Conservation (phyloP, 2,888 invertebrate genomes). For the Nezara viridula region DNA sequence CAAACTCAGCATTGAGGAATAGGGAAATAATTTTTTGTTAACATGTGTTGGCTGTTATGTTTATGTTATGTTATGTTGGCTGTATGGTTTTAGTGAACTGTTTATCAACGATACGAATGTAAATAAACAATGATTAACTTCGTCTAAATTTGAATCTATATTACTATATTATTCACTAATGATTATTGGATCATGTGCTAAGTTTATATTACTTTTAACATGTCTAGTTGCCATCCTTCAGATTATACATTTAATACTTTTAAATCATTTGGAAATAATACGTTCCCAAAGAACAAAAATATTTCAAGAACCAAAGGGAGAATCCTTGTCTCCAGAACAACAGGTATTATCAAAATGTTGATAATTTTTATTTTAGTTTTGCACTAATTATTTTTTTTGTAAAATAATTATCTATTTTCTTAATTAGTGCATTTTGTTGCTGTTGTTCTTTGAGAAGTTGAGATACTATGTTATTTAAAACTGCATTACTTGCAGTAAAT, state of each 20-base stretch:
- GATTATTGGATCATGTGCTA: constrained; percentile 63
- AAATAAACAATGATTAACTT: neutral
- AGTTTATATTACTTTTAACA: constrained; percentile 66
- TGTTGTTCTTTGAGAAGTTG: no score
- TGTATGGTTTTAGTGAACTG: no score
- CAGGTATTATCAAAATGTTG: constrained; percentile 13
- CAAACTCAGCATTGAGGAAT: neutral
- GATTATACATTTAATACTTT: constrained; percentile 67
- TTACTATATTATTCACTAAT: constrained; percentile 42
- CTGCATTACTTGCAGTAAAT: no score
- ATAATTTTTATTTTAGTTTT: no score
- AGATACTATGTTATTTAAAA: no score
- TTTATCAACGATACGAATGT: neutral
- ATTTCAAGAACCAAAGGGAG: constrained; percentile 61
- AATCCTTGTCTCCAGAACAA: constrained; percentile 46
- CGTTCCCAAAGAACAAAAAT: constrained; percentile 65
- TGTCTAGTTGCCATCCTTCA: constrained; percentile 67
- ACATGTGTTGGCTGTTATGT: neutral
- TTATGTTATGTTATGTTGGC: no score
- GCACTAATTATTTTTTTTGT: neutral
- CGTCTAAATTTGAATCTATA: neutral
- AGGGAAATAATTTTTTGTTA: neutral
- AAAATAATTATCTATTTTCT: neutral
- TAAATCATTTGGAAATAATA: constrained; percentile 67
- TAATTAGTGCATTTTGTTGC: no score